Conservation (phyloP, 2,888 invertebrate genomes). For the Drosophila sordidula region DNA sequence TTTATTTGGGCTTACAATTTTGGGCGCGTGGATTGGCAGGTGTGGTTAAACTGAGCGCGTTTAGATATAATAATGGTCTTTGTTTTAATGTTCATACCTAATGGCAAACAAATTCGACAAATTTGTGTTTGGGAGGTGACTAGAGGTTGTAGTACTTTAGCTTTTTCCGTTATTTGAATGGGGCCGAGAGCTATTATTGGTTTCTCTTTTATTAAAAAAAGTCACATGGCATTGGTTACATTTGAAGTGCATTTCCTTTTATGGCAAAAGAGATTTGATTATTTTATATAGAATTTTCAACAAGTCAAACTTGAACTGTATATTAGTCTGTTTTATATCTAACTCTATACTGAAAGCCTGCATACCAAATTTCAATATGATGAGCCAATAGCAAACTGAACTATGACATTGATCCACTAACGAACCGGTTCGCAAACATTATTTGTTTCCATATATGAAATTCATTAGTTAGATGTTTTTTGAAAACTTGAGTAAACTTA, state of each 20-base stretch:
- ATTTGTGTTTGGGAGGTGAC: slow-evolving; percentile 28
- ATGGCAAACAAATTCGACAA: slow-evolving; percentile 48
- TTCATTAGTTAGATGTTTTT: too few relatives aligned
- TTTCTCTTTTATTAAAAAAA: too few relatives aligned
- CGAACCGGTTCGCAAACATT: not conserved
- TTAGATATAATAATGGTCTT: slow-evolving; percentile 26
- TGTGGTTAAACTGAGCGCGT: slow-evolving; percentile 34
- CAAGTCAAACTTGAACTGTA: too few relatives aligned
- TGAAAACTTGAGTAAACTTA: too few relatives aligned
- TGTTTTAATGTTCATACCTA: slow-evolving; percentile 28
- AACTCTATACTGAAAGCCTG: too few relatives aligned
- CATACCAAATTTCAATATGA: not conserved
- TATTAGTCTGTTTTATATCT: too few relatives aligned
- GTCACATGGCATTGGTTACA: not conserved
- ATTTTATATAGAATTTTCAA: too few relatives aligned
- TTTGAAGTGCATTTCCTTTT: not conserved
- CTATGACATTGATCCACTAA: not conserved
- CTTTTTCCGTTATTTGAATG: not conserved
- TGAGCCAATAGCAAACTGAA: not conserved
- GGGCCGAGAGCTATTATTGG: not conserved
- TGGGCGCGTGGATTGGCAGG: slow-evolving; percentile 39
- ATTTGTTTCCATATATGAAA: too few relatives aligned
- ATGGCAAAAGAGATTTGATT: not conserved
- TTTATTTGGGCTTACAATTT: slow-evolving; percentile 58
- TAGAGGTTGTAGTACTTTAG: slow-evolving; percentile 10